Percentiles rank a stretch among this genome's conserved stretches.
Evolutionary conservation across 1,140 invertebrate species (phyloP).

Genomic region (Drosophila seguyi): DNA sequence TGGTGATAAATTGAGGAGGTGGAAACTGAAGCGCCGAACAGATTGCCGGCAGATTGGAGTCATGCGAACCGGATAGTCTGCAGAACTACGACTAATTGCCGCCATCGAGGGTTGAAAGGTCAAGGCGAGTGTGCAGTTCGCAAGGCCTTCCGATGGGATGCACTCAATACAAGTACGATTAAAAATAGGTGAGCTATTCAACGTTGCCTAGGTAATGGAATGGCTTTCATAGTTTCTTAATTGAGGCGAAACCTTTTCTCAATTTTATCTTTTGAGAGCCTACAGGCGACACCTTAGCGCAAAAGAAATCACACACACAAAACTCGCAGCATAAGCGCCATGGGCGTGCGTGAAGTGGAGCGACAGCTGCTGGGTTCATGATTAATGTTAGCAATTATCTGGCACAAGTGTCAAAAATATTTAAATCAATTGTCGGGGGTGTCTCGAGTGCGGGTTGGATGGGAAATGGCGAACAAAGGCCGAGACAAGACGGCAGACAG

Average conservation of each 20-base stretch:
- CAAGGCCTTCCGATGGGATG: not conserved
- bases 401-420: slow-evolving; percentile 81
- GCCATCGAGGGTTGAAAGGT: slow-evolving; percentile 28
- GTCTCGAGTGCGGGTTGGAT: not conserved
- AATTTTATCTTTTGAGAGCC: not conserved
- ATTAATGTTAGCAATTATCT: slow-evolving; percentile 82
- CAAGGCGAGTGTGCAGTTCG: slow-evolving; percentile 2
- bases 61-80: slow-evolving; percentile 35
- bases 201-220: not conserved
- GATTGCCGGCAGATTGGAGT: slow-evolving; percentile 65
- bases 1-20: slow-evolving; percentile 81
- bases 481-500: slow-evolving; percentile 60
- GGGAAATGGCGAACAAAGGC: slow-evolving; percentile 38
- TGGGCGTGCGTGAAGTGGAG: slow-evolving; percentile 23
- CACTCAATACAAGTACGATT: slow-evolving; percentile 1
- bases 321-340: not conserved
- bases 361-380: slow-evolving; percentile 68
- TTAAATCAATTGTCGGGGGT: slow-evolving; percentile 73
- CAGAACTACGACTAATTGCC: slow-evolving; percentile 59
- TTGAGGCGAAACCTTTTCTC: not conserved
- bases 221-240: not conserved
- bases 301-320: slow-evolving; percentile 2
- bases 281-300: slow-evolving; percentile 5
- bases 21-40: slow-evolving; percentile 67
- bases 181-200: not conserved